A percentile compares a stretch with the other conserved stretches of the same genome.
Evolutionary conservation across 92 coral and sea anemone genomes (phyloP).

Genomic region (Porites evermanni): DNA sequence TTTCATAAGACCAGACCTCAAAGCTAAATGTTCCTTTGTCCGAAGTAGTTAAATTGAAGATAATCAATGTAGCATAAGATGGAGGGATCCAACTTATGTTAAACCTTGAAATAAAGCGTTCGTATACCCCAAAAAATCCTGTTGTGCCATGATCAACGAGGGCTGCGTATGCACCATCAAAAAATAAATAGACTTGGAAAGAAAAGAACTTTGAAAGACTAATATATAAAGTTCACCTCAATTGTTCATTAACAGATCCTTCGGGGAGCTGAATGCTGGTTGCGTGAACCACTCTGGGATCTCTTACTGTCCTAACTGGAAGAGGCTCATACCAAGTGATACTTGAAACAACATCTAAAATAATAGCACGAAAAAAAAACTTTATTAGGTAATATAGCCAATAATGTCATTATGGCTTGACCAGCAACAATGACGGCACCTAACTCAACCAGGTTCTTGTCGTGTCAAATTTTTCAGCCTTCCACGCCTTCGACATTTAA

Average conservation of each 20-base stretch:
- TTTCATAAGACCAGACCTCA: neutral
- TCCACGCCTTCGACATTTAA: too few relatives aligned
- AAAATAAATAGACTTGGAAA: too few relatives aligned
- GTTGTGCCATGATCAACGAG: too few relatives aligned
- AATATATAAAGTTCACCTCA: conserved; percentile 12
- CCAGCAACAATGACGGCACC: too few relatives aligned
- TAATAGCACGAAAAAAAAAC: too few relatives aligned
- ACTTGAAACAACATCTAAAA: too few relatives aligned
- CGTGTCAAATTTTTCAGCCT: too few relatives aligned
- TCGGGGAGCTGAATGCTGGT: neutral
- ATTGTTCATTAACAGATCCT: neutral
- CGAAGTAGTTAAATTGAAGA: conserved; percentile 2
- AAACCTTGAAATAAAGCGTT: neutral
- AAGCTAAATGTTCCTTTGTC: neutral
- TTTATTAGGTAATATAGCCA: too few relatives aligned
- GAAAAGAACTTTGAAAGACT: neutral
- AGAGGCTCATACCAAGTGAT: neutral
- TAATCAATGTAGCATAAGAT: neutral
- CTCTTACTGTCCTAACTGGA: neutral
- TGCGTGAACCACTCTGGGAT: neutral
- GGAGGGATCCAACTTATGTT: neutral
- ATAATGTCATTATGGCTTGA: too few relatives aligned
- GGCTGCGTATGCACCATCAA: too few relatives aligned
- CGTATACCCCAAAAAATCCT: neutral
- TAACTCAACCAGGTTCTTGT: too few relatives aligned